Evolutionary conservation across 1,140 invertebrate genomes (phyloP), one percentile per base, ranked within the genome.

Genomic region (Telenomus remus): DNA sequence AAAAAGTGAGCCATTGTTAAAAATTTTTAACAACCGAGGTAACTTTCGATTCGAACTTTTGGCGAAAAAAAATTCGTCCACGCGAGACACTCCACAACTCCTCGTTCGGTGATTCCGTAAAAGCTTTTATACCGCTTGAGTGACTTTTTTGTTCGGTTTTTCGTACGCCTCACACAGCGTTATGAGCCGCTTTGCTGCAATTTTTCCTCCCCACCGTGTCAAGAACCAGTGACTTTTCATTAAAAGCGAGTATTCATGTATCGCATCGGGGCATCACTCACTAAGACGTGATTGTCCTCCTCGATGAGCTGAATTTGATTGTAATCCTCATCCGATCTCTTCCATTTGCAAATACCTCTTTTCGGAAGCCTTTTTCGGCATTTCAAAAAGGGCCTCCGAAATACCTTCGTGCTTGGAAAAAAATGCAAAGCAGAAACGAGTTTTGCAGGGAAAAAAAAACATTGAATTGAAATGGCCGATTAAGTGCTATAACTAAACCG

Each of bases 71-170:
- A 33, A 43, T 46, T 37, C 19, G 46, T 16, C 27, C 39, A 60
- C 33, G 47, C 27, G 14, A 10, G 37, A 9, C 27, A 19, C 10
- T 27, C 27, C 50, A 35, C 50, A 47, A 37, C 12, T 59, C 15
- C 56, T 60, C 60, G 71, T 57, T 71, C 64, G 74, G 74, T 56
- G 19, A 27, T 77, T 56, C 51, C 48, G 79, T 79, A 81, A 84
- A 81, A 72, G 79, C 84, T 85, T 85, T 84, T 86, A 86, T 86
- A 86, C 83, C 78, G 43, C 33, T 14, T 11, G 35, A 35, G 47
- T n/a, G 4, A n/a, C 56, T 64, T 60, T 57, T 71, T 57, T 54
- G 13, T 71, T 56, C 46, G 27, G 35, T 59, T 63, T 64, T 61
- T 19, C 33, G 16, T 16, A 11, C 35, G 19, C 6, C 6, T 11